These are phyloP conservation scores for Numida meleagris DNA, from an alignment of 2,113 vertebrate species.

Conservation along the genomic window DNA sequence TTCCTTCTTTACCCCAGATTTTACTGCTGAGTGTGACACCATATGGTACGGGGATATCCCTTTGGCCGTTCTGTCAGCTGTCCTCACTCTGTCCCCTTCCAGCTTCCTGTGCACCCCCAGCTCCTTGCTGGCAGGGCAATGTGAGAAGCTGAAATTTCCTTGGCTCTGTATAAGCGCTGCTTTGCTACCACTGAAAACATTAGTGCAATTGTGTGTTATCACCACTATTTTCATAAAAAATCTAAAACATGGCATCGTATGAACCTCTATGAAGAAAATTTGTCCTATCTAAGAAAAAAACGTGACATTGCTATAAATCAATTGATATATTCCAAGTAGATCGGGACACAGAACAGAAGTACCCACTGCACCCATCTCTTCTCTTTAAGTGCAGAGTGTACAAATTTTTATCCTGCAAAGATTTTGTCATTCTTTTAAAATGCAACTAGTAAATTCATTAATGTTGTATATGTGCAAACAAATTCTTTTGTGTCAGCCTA, in stretches of 20 bases:
- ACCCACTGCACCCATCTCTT: not conserved
- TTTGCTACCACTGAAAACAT: not conserved
- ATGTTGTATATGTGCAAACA: not conserved
- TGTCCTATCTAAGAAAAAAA: not conserved
- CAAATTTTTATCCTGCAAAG: not conserved
- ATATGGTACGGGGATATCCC: not conserved
- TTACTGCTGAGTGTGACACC: not conserved
- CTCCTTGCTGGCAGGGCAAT: not conserved
- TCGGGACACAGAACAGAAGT: not conserved
- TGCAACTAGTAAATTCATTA: not conserved
- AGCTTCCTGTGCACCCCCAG: not conserved
- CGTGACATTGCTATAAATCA: not conserved
- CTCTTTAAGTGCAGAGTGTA: accelerated
- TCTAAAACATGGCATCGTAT: not conserved
- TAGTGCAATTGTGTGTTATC: not conserved
- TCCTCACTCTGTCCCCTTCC: not conserved
- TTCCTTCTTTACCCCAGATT: not conserved
- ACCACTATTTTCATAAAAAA: not conserved
- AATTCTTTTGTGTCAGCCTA: not conserved
- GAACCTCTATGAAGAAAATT: not conserved
- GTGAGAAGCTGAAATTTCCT: not conserved
- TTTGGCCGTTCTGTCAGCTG: not conserved
- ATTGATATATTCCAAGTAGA: not conserved
- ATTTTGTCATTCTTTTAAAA: not conserved
- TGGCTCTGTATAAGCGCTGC: not conserved